Conservation (phyloP, 2,113 vertebrate genomes). For the Ophiodon elongatus region DNA sequence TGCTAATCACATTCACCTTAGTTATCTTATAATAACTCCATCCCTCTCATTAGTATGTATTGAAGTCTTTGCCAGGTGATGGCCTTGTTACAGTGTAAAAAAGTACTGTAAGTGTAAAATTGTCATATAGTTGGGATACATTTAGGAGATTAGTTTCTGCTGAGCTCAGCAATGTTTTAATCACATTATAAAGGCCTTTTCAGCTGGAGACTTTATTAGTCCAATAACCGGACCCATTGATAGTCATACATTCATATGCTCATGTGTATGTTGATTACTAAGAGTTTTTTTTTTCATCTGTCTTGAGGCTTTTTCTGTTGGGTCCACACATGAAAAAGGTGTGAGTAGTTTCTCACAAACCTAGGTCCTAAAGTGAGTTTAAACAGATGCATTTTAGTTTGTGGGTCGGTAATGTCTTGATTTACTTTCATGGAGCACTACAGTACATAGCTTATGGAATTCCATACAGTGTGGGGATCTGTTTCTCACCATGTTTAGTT, state of each 20-base stretch:
- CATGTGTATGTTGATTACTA: slow-evolving; percentile 15
- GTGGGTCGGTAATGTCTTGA: not conserved
- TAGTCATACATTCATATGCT: slow-evolving; percentile 25
- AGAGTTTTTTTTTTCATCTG: not conserved
- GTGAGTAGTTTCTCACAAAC: not conserved
- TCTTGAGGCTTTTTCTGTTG: slow-evolving; percentile 3
- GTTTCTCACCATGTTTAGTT: not conserved
- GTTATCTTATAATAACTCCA: slow-evolving; percentile 70
- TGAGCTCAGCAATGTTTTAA: slow-evolving; percentile 78
- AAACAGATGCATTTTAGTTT: not conserved
- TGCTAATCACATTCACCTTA: slow-evolving; percentile 71
- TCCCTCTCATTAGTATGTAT: slow-evolving; percentile 69
- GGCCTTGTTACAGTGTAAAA: slow-evolving; percentile 48
- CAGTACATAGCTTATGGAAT: not conserved
- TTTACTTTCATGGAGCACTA: slow-evolving; percentile 1
- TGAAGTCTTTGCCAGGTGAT: slow-evolving; percentile 68
- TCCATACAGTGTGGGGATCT: not conserved
- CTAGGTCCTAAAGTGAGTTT: not conserved
- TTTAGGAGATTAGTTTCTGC: slow-evolving; percentile 75
- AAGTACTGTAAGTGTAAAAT: slow-evolving; percentile 63
- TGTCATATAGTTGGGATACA: slow-evolving; percentile 61
- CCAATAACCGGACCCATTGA: slow-evolving; percentile 46
- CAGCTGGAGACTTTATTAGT: slow-evolving; percentile 61
- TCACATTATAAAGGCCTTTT: slow-evolving; percentile 75
- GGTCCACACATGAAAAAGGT: not conserved